A percentile compares a stretch with the other conserved stretches of the same genome.
phyloP scores from a whole-genome alignment of 2,888 invertebrate genomes.

The Empis stercorea region DNA sequence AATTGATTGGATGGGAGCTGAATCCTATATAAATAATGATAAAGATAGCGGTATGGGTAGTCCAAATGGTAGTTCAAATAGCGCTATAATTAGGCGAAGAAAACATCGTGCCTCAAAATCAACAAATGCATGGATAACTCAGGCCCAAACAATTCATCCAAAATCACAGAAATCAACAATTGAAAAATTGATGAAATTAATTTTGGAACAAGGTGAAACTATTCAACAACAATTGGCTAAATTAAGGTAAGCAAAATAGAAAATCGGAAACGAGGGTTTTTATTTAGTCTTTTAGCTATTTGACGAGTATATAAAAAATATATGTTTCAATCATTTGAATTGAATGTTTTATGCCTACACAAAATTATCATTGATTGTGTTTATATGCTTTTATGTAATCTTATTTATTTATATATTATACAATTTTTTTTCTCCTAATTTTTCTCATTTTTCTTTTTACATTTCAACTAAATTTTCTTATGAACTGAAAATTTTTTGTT shows the following conservation, averaged over 20 bases:
- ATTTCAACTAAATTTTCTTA: conserved; percentile 8
- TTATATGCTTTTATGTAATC: too few relatives aligned
- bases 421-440: conserved; percentile 8
- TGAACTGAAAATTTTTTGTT: background rate
- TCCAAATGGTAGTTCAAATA: conserved; percentile 31
- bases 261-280: too few relatives aligned
- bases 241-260: conserved; percentile 23
- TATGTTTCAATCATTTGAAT: too few relatives aligned
- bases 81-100: conserved; percentile 28
- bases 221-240: conserved; percentile 38
- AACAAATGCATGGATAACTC: conserved; percentile 21
- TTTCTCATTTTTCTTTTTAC: background rate
- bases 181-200: conserved; percentile 41
- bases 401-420: conserved; percentile 8
- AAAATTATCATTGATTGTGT: too few relatives aligned
- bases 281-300: too few relatives aligned
- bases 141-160: conserved; percentile 30
- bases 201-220: conserved; percentile 46
- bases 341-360: too few relatives aligned
- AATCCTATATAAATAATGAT: conserved; percentile 18
- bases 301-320: too few relatives aligned
- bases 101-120: conserved; percentile 21
- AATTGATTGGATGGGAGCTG: background rate
- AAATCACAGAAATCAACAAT: conserved; percentile 31
- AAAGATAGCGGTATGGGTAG: conserved; percentile 35